phyloP scores from a whole-genome alignment of 1,140 invertebrate species.

The Himalopsyche phryganea region DNA sequence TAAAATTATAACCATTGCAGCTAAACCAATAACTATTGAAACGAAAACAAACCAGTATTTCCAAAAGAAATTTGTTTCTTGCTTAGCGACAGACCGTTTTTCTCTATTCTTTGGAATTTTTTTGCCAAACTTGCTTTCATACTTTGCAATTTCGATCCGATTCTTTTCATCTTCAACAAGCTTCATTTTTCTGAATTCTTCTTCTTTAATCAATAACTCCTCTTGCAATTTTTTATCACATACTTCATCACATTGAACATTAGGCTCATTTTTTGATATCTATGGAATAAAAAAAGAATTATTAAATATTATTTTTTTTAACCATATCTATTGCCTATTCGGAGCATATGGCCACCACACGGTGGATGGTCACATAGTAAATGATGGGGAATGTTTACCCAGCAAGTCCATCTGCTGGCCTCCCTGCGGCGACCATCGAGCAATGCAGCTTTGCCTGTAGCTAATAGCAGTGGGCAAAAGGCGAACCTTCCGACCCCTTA shows the following conservation, averaged over 20 bases:
- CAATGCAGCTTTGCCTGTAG: too few relatives aligned
- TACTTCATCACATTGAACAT: constrained; percentile 59
- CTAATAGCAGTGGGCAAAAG: too few relatives aligned
- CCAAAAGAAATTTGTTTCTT: too few relatives aligned
- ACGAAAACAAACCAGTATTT: too few relatives aligned
- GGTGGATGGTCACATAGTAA: background rate
- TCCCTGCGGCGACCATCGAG: too few relatives aligned
- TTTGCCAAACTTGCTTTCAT: constrained; percentile 66
- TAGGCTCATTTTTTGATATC: constrained; percentile 41
- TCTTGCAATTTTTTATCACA: constrained; percentile 59
- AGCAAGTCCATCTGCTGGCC: background rate
- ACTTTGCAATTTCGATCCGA: constrained; percentile 66
- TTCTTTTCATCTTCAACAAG: constrained; percentile 63
- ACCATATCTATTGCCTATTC: background rate
- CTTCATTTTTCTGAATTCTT: constrained; percentile 53
- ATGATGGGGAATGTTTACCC: background rate
- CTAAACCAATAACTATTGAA: too few relatives aligned
- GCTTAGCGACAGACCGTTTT: too few relatives aligned
- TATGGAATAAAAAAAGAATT: constrained; percentile 1
- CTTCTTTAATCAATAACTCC: constrained; percentile 48
- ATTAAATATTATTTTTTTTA: background rate
- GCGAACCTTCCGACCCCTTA: too few relatives aligned
- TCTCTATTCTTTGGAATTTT: too few relatives aligned
- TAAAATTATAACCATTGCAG: too few relatives aligned
- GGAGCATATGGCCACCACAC: too few relatives aligned